A percentile compares a stretch with the other conserved stretches of the same genome.
Conservation (phyloP, 2,888 invertebrate species). For the Melipona beecheii region DNA sequence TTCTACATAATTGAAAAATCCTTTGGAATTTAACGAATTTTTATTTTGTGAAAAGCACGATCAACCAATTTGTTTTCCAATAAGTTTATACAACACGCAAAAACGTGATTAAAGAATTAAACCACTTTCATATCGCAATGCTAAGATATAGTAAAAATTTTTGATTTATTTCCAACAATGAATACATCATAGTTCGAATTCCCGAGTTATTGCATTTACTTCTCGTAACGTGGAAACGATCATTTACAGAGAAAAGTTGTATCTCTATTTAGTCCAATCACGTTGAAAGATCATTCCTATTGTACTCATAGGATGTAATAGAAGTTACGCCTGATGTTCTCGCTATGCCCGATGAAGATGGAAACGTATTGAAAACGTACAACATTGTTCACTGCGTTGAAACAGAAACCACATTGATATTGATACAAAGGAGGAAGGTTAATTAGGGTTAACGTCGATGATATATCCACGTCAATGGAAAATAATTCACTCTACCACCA, state of each 20-base stretch:
- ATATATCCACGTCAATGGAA: slow-evolving; percentile 25
- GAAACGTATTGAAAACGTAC: slow-evolving; percentile 2
- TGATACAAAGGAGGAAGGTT: slow-evolving; percentile 6
- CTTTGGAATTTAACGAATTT: too few species aligned
- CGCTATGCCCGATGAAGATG: slow-evolving; percentile 2
- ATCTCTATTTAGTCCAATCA: not conserved
- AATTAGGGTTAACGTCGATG: slow-evolving; percentile 24
- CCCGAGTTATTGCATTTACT: not conserved
- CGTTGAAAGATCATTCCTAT: not conserved
- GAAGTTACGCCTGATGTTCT: not conserved
- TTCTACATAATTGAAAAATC: too few species aligned
- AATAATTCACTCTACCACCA: not conserved
- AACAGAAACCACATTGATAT: slow-evolving; percentile 1
- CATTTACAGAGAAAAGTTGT: not conserved
- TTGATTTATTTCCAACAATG: not conserved
- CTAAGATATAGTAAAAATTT: too few species aligned
- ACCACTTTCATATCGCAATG: too few species aligned
- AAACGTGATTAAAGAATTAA: too few species aligned
- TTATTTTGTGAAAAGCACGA: too few species aligned
- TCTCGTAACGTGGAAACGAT: not conserved
- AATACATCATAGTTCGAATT: not conserved
- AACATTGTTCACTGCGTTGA: not conserved
- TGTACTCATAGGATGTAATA: not conserved
- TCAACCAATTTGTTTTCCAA: too few species aligned
- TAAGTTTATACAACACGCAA: too few species aligned